Evolutionary conservation across 2,113 vertebrate genomes (phyloP).

Genomic region (Thalassarche chlororhynchos): DNA sequence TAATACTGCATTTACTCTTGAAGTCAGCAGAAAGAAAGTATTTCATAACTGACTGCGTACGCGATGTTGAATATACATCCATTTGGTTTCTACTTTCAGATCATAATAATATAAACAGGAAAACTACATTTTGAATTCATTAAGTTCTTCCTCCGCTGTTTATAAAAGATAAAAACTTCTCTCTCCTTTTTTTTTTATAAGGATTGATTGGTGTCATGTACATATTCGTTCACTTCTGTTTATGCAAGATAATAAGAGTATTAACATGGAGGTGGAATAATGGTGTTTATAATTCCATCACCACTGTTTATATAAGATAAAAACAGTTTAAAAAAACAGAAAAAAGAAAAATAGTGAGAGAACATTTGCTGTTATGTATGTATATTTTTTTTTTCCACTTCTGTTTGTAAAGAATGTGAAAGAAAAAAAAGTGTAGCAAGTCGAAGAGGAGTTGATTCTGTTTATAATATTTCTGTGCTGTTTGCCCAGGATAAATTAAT

Average conservation of each 20-base stretch:
- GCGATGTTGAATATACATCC: constrained; percentile 48
- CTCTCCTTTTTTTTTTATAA: constrained; percentile 41
- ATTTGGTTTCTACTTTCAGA: constrained; percentile 69
- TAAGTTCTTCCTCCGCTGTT: constrained; percentile 67
- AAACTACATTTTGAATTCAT: constrained; percentile 75
- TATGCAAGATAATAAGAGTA: constrained; percentile 78
- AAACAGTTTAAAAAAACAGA: constrained; percentile 61
- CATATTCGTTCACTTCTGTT: constrained; percentile 73
- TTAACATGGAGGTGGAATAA: constrained; percentile 78
- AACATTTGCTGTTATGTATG: constrained; percentile 59
- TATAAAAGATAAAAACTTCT: constrained; percentile 75
- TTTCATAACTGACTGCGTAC: constrained; percentile 50
- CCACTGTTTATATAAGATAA: constrained; percentile 74
- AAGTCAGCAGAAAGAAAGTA: constrained; percentile 22
- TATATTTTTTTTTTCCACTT: constrained; percentile 61
- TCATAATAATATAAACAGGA: constrained; percentile 74
- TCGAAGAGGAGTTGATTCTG: constrained; percentile 42
- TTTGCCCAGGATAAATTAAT: constrained; percentile 58
- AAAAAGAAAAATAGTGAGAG: constrained; percentile 42
- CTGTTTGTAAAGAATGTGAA: constrained; percentile 39
- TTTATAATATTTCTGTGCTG: constrained; percentile 40
- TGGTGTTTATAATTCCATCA: constrained; percentile 76
- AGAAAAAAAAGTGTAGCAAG: constrained; percentile 31
- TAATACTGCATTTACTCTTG: background rate
- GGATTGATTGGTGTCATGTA: constrained; percentile 79